These are phyloP conservation scores for Eupithecia insigniata DNA, from an alignment of 2,888 invertebrate genomes.

Conservation along the genomic window DNA sequence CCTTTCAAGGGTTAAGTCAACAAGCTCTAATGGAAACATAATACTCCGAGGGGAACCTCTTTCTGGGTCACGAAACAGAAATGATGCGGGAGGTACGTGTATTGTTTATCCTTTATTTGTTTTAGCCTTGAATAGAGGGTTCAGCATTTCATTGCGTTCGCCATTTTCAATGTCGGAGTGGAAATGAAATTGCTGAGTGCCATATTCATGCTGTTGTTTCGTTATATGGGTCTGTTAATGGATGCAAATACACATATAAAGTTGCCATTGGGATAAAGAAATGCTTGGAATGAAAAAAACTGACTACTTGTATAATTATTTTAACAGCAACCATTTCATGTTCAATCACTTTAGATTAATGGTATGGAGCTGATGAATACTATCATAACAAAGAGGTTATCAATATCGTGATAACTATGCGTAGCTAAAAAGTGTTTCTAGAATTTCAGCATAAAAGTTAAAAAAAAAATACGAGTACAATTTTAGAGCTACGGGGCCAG, in stretches of 20 bases:
- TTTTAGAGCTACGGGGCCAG: not conserved
- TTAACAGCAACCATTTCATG: not conserved
- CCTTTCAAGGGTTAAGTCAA: conserved; percentile 70
- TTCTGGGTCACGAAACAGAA: conserved; percentile 66
- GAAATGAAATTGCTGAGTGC: conserved; percentile 29
- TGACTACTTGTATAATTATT: not conserved
- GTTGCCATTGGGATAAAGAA: not conserved
- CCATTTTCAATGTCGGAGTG: conserved; percentile 44
- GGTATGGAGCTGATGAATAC: too few relatives aligned
- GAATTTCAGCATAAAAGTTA: too few relatives aligned
- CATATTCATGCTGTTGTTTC: conserved; percentile 31
- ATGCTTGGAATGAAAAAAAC: not conserved
- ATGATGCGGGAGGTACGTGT: conserved; percentile 65
- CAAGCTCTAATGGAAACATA: conserved; percentile 75
- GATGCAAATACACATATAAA: not conserved
- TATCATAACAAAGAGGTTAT: too few relatives aligned
- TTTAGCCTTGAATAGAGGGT: conserved; percentile 57
- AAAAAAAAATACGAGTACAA: too few relatives aligned
- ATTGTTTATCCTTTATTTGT: conserved; percentile 67
- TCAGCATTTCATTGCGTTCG: conserved; percentile 53
- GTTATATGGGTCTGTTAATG: conserved; percentile 9
- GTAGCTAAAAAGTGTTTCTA: too few relatives aligned
- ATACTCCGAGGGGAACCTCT: conserved; percentile 65
- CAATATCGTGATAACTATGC: too few relatives aligned
- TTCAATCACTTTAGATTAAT: not conserved